phyloP scores from a whole-genome alignment of 2,888 invertebrate species.

The Xanthostigma xanthostigma region DNA sequence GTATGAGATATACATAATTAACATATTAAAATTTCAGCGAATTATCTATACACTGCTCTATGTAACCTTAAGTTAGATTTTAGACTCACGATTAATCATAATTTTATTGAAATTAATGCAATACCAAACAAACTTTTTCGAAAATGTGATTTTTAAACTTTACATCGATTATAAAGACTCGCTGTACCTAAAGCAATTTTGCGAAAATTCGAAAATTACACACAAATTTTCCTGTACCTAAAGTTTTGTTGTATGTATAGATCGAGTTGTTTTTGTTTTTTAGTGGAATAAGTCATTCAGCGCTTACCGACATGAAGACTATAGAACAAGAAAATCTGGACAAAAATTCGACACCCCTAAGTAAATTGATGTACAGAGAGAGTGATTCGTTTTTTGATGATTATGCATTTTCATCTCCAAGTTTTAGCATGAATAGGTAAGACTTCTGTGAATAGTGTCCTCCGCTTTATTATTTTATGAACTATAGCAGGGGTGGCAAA shows the following conservation, averaged over 20 bases:
- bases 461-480: neutral
- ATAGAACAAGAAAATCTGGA: constrained; percentile 70
- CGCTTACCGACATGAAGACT: constrained; percentile 75
- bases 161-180: no score
- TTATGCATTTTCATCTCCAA: constrained; percentile 31
- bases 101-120: no score
- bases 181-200: neutral
- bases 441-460: neutral
- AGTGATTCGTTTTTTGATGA: constrained; percentile 37
- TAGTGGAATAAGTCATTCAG: constrained; percentile 69
- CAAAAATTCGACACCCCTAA: constrained; percentile 24
- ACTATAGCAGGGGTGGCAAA: no score
- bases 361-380: constrained; percentile 24
- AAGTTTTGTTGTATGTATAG: neutral
- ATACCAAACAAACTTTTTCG: no score
- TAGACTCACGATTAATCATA: no score
- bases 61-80: no score
- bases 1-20: no score
- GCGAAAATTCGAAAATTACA: neutral
- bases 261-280: constrained; percentile 6
- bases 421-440: constrained; percentile 45
- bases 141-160: no score
- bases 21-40: no score
- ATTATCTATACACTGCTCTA: no score
- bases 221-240: neutral